A percentile compares a stretch with the other conserved stretches of the same genome.
phyloP scores from a whole-genome alignment of 2,797 vertebrate genomes.

The Pempheris klunzingeri region DNA sequence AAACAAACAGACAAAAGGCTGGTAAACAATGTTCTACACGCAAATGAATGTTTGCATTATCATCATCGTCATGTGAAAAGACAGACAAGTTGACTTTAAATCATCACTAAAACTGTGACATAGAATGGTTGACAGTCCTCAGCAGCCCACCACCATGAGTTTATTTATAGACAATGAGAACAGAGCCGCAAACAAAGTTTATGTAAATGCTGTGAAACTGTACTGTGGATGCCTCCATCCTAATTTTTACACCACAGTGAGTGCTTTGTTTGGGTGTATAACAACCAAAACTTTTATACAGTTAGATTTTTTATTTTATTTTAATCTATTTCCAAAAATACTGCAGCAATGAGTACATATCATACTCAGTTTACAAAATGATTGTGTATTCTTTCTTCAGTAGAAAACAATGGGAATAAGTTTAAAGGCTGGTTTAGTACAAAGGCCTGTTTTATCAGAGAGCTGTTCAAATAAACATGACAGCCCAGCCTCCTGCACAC shows the following conservation, averaged over 20 bases:
- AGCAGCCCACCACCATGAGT: neutral
- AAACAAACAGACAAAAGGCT: conserved; percentile 54
- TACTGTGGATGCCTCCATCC: neutral
- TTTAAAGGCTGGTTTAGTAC: conserved; percentile 53
- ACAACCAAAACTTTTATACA: neutral
- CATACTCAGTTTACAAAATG: neutral
- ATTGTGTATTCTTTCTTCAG: neutral
- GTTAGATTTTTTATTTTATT: neutral
- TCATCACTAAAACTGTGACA: neutral
- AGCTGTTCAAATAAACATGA: conserved; percentile 87
- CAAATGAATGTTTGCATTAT: neutral
- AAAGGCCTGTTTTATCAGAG: conserved; percentile 68
- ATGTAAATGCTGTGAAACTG: conserved; percentile 64
- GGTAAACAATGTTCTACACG: conserved; percentile 17
- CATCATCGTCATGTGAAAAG: neutral
- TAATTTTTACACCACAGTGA: conserved; percentile 13
- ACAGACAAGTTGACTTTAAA: neutral
- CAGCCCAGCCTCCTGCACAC: conserved; percentile 67
- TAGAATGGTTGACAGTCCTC: neutral
- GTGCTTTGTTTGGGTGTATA: conserved; percentile 5
- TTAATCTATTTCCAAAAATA: neutral
- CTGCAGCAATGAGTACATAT: neutral
- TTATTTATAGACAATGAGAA: conserved; percentile 52
- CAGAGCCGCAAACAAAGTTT: conserved; percentile 48
- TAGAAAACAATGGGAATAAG: conserved; percentile 45